Evolutionary conservation across 2,113 vertebrate genomes (phyloP).

Genomic region (Mustela nigripes): DNA sequence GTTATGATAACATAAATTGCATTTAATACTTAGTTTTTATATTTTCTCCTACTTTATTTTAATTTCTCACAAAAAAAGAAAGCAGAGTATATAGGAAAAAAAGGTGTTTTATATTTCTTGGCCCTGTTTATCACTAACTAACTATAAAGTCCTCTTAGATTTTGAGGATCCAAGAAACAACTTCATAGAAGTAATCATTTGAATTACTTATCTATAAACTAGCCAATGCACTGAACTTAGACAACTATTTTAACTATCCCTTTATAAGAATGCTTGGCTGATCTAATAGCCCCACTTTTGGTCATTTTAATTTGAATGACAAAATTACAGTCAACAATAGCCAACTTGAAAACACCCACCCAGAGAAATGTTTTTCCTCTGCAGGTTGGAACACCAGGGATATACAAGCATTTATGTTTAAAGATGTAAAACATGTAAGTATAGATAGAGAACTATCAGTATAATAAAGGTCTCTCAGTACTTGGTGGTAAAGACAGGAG

Average conservation of each 20-base stretch:
- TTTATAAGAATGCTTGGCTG: constrained; percentile 50
- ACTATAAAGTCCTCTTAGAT: neutral
- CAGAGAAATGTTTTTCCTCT: neutral
- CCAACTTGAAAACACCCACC: neutral
- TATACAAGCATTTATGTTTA: neutral
- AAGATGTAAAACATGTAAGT: neutral
- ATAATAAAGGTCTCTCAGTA: neutral
- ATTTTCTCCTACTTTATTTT: neutral
- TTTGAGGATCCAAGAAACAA: neutral
- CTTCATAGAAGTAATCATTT: neutral
- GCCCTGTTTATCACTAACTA: neutral
- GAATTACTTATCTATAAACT: constrained; percentile 56
- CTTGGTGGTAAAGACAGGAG: neutral
- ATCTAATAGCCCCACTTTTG: neutral
- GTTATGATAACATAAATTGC: neutral
- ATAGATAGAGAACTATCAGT: neutral
- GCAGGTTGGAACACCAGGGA: neutral
- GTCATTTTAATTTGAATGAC: constrained; percentile 63
- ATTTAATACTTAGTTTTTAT: neutral
- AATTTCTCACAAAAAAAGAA: neutral
- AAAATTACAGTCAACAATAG: constrained; percentile 45
- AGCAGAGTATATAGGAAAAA: neutral
- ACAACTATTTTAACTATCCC: constrained; percentile 49
- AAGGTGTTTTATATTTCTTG: neutral
- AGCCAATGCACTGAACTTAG: neutral